Evolutionary conservation across 2,113 vertebrate species (phyloP), one percentile per base, ranked within the genome.

Genomic region (Agapornis roseicollis): DNA sequence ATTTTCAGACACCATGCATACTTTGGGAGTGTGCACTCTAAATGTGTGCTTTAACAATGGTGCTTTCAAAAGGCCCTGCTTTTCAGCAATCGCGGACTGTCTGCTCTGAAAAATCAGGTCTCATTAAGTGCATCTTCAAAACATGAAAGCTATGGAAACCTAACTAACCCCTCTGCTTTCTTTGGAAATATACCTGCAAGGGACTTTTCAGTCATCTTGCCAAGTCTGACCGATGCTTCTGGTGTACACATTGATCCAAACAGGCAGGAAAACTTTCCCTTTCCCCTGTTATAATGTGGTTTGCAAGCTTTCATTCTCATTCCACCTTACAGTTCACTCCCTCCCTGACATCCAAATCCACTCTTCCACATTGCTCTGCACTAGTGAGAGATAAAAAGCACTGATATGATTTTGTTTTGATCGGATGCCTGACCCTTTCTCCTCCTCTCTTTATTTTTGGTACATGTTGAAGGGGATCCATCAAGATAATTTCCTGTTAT

Each of bases 401-500:
- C 72, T 14, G 80, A 73, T 91, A 93, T 1, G 12, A 93, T 91
- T 97, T 97, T 97, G 95, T 97, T 96, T 85, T 91, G 90, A 96
- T 97, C 23, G 33, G 96, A 83, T 9, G 3, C 76, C 88, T 97
- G 87, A 93, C 96, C 95, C 85, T 91, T 52, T 93, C 83, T 89
- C 88, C 94, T 93, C 85, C 80, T 97, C 76, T 89, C 91, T 96
- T 76, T 94, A 85, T 78, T 65, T 93, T 97, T 97, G 46, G 64
- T 5, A 8, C 81, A 61, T 29, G 33, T 92, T 97, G 96, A 97
- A 97, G 95, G 96, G 97, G 84, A 98, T 98, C 95, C 92, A 97
- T 98, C 98, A 98, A 92, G 94, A 97, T 98, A 98, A 98, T 98
- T 98, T 97, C 95, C 97, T 27, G 65, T 97, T 97, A 98, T 97